These are phyloP conservation scores for Hyla sarda DNA, from an alignment of 2,113 vertebrate species.

Conservation along the genomic window DNA sequence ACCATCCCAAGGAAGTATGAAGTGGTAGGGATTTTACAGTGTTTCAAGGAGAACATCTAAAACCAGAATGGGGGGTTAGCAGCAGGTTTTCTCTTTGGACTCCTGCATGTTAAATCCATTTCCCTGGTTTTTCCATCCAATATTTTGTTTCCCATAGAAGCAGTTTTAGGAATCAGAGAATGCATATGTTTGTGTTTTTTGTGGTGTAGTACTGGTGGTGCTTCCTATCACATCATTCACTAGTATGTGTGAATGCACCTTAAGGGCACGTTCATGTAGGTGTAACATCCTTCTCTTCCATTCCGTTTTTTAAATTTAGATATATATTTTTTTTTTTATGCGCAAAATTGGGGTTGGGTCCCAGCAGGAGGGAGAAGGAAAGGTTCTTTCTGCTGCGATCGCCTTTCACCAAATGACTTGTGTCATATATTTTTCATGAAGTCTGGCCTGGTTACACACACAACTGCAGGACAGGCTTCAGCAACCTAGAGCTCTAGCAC, in stretches of 20 bases:
- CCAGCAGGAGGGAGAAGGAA: background rate
- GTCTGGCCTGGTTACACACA: conserved; percentile 12
- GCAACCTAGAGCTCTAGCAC: background rate
- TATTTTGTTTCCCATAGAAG: background rate
- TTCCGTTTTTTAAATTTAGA: background rate
- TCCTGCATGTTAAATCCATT: background rate
- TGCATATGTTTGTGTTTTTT: background rate
- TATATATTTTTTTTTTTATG: background rate
- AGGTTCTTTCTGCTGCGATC: background rate
- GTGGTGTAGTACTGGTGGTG: background rate
- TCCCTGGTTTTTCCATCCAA: background rate
- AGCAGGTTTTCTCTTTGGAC: too few species aligned
- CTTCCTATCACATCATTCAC: background rate
- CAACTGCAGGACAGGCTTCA: background rate
- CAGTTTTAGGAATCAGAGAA: background rate
- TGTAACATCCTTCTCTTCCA: background rate
- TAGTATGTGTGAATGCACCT: background rate
- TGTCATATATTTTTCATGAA: conserved; percentile 8
- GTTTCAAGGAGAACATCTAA: too few species aligned
- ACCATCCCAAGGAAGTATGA: too few species aligned
- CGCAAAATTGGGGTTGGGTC: background rate
- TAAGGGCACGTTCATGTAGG: background rate
- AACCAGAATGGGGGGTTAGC: too few species aligned
- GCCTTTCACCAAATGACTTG: background rate
- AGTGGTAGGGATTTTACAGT: too few species aligned